These are phyloP conservation scores for Acromyrmex heyeri DNA, from an alignment of 1,140 invertebrate species.

Conservation along the genomic window DNA sequence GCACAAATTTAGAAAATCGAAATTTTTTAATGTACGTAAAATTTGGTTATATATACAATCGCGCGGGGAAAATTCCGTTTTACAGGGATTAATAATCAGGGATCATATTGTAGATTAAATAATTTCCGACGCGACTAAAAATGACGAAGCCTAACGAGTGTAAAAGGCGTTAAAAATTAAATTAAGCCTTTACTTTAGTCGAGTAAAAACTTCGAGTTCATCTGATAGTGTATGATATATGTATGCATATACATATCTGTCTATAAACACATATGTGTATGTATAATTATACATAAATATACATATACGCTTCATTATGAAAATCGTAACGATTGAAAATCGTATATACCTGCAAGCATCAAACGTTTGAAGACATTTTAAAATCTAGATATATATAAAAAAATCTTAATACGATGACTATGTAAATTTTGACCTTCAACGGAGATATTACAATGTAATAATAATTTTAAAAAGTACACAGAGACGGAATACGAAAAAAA, in stretches of 20 bases:
- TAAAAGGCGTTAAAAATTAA: slow-evolving; percentile 54
- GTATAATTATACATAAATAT: slow-evolving; percentile 13
- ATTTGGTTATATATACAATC: slow-evolving; percentile 52
- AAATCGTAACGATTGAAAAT: slow-evolving; percentile 47
- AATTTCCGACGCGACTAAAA: slow-evolving; percentile 68
- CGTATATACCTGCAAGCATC: slow-evolving; percentile 30
- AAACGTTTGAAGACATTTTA: slow-evolving; percentile 7
- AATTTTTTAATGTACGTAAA: slow-evolving; percentile 60
- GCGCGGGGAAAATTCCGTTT: slow-evolving; percentile 55
- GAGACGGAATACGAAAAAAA: neutral
- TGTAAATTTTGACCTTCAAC: slow-evolving; percentile 45
- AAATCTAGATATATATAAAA: slow-evolving; percentile 9
- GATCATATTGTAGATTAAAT: slow-evolving; percentile 70
- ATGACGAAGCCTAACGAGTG: slow-evolving; percentile 49
- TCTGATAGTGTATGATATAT: slow-evolving; percentile 32
- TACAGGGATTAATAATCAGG: slow-evolving; percentile 71
- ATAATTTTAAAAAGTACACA: neutral
- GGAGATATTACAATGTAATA: slow-evolving; percentile 16
- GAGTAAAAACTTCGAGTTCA: slow-evolving; percentile 43
- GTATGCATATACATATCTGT: neutral
- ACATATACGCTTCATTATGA: slow-evolving; percentile 29
- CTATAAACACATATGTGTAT: neutral
- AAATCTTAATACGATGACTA: neutral
- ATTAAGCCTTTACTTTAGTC: slow-evolving; percentile 62
- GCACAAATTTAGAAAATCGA: slow-evolving; percentile 64